Evolutionary conservation across 2,888 invertebrate species (phyloP), one percentile per base, ranked within the genome.

Genomic region (Prosapia bicincta): DNA sequence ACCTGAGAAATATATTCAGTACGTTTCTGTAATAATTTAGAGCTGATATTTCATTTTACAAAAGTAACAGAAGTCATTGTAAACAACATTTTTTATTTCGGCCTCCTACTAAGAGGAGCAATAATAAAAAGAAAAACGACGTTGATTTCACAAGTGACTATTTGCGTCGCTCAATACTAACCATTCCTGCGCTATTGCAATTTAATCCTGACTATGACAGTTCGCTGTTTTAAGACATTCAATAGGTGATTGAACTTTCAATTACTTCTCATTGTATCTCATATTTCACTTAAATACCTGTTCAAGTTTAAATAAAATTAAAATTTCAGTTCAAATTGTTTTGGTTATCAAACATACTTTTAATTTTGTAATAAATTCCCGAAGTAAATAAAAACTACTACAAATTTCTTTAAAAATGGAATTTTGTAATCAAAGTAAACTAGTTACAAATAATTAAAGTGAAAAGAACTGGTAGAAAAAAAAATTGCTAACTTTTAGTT

Each of bases 131-230:
- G 66, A 74, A 74, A 69, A 69, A 71, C 68, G 76, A 71, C 74
- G 76, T 74, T 71, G 73, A 74, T 74, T 76, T 74, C 76, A 76
- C 72, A 76, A 76, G 72, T 76, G 75, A 76, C 72, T 76, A 76
- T 76, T 76, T 76, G 76, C 70, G 74, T 74, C 76, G 76, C 74
- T 76, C 76, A 76, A 76, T 76, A 76, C 76, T 74, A 69, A 66
- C 76, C 76, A 72, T 76, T 68, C 72, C 86, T 90, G 92, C 84
- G 74, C 74, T 74, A 74, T 74, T 73, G 73, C 73, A 73, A 73
- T 73, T 69, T 74, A 69, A 54, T 69, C 69, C 69, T 26, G 66
- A 32, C 72, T 66, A 69, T 69, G 54, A 54, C 54, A 54, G 54
- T 54, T 54, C 54, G 20, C 54, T 20, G 54, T 54, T 54, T 54